Conservation (phyloP, 2,113 vertebrate genomes). For the Edolisoma coerulescens region DNA sequence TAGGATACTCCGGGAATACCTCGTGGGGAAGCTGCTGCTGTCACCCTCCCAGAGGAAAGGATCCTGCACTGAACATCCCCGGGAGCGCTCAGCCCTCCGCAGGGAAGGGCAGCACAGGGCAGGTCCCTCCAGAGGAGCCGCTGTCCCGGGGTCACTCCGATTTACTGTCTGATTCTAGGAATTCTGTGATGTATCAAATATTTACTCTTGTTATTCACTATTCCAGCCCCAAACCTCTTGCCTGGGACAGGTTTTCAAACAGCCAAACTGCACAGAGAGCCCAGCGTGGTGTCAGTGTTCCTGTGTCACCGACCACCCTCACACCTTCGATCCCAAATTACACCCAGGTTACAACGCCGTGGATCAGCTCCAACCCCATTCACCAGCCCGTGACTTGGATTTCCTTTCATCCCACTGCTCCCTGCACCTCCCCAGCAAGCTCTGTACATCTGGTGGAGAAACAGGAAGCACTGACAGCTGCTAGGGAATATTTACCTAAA, state of each 20-base stretch:
- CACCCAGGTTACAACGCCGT: fast-evolving
- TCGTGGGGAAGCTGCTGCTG: background rate
- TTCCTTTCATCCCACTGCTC: background rate
- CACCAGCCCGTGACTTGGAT: fast-evolving
- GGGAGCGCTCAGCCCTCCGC: background rate
- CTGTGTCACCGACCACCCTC: background rate
- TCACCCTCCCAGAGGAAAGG: fast-evolving
- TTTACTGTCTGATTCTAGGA: fast-evolving
- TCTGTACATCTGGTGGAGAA: fast-evolving
- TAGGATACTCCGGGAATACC: fast-evolving
- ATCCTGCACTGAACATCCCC: background rate
- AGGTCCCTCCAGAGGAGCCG: background rate
- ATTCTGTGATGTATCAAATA: fast-evolving
- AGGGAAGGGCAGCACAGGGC: background rate
- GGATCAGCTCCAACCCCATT: background rate
- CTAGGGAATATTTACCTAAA: background rate
- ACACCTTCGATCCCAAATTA: background rate
- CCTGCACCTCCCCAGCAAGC: background rate
- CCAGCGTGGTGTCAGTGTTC: fast-evolving
- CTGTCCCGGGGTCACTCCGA: background rate
- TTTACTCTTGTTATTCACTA: fast-evolving
- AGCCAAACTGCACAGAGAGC: background rate
- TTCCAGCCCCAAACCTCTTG: background rate
- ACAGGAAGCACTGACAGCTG: background rate
- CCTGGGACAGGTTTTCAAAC: background rate